Percentiles rank a stretch among this genome's conserved stretches.
Conservation (phyloP, 2,113 vertebrate species). For the Scartelaos histophorus region DNA sequence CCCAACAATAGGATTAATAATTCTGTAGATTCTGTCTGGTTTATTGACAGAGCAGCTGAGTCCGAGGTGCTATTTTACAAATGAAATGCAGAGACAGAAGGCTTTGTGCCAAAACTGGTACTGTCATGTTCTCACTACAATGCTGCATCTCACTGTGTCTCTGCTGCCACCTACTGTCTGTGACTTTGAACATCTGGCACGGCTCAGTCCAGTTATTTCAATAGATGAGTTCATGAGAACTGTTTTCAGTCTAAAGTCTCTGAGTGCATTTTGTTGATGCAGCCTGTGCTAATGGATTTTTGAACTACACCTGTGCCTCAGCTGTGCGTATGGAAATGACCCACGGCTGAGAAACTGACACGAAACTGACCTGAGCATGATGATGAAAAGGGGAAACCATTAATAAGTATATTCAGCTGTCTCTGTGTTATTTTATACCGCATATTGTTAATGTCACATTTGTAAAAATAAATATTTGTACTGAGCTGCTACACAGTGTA, state of each 20-base stretch:
- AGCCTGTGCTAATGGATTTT: slow-evolving; percentile 41
- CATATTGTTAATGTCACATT: slow-evolving; percentile 54
- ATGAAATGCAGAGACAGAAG: not conserved
- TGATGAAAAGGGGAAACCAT: not conserved
- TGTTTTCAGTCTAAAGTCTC: slow-evolving; percentile 46
- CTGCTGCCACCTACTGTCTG: slow-evolving; percentile 54
- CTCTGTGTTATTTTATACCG: slow-evolving; percentile 57
- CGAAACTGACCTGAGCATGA: not conserved
- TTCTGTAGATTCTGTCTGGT: not conserved
- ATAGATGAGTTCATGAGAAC: slow-evolving; percentile 30
- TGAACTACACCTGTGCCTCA: slow-evolving; percentile 61
- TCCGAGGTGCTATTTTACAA: slow-evolving; percentile 1
- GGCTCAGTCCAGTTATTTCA: not conserved
- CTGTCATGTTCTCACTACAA: not conserved
- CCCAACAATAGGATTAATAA: not conserved
- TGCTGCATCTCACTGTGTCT: slow-evolving; percentile 27
- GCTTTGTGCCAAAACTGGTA: not conserved
- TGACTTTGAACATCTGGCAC: slow-evolving; percentile 14
- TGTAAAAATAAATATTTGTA: slow-evolving; percentile 75
- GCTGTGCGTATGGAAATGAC: slow-evolving; percentile 30
- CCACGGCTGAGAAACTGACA: slow-evolving; percentile 6
- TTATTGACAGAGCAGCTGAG: not conserved
- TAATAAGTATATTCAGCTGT: slow-evolving; percentile 30
- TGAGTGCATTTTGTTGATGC: slow-evolving; percentile 42
- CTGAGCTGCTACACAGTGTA: slow-evolving; percentile 5